Evolutionary conservation across 2,888 invertebrate genomes (phyloP), one percentile per base, ranked within the genome.

Genomic region (Apotomis turbidana): DNA sequence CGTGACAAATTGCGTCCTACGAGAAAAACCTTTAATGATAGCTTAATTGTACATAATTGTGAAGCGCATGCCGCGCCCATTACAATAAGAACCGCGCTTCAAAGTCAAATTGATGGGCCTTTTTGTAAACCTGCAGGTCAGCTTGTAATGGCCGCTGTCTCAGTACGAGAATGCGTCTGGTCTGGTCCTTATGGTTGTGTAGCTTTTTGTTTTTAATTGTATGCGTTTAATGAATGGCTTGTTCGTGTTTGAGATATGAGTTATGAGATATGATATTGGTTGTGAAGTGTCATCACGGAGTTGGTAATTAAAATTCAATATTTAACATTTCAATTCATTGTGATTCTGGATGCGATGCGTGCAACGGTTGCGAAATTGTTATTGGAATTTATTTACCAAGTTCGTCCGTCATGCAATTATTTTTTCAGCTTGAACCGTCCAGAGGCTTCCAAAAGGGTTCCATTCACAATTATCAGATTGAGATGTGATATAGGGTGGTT

Each of bases 41-140:
- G 84, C 85, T 86, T 87, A 88, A 87, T 88, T 86, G 85, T 81
- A 72, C 70, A 75, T 87, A 86, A 88, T 88, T 87, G 82, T 82
- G 75, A 77, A 70, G 71, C 66, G n/a, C 9, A 54, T 41, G 55
- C 67, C 67, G 71, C 61, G 12, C n/a, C 71, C 67, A 68, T 49
- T 52, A 15, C 61, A 58, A 6, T 0, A n/a, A 27, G 67, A 58
- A 10, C 71, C 44, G 10, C 36, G 10, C 12, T 58, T 64, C 46
- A 38, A 70, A 51, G 51, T 13, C 15, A 12, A 38, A 10, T 36
- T 46, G 10, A 58, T 70, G n/a, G 13, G 54, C 15, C 44, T 51
- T 10, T 2, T 12, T 15, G 41, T 54, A 15, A 9, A 63, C 5
- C 3, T 15, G 9, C 6, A 51, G 64, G 54, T 66, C 70, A 46